Conservation (phyloP, 2,113 vertebrate genomes). For the Cettia cetti region DNA sequence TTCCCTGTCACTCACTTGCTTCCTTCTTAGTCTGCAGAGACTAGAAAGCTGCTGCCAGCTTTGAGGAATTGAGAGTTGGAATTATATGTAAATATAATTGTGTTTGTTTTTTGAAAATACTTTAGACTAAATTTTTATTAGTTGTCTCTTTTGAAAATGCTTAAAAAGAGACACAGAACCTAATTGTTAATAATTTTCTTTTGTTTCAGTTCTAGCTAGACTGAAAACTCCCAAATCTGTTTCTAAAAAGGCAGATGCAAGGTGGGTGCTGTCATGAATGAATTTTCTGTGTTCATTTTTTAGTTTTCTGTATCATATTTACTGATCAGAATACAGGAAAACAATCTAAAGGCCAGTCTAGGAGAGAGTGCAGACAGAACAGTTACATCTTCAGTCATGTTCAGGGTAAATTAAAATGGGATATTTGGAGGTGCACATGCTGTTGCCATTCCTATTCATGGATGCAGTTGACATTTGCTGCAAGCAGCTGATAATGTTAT, state of each 20-base stretch:
- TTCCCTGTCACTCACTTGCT: background rate
- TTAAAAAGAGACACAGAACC: background rate
- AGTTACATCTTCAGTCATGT: background rate
- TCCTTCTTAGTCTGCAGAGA: background rate
- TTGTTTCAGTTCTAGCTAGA: conserved; percentile 53
- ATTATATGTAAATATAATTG: background rate
- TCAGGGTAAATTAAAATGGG: background rate
- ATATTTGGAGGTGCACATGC: background rate
- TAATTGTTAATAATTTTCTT: background rate
- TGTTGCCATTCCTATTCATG: background rate
- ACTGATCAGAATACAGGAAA: background rate
- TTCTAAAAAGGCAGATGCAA: background rate
- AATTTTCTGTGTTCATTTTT: background rate
- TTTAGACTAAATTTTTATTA: background rate
- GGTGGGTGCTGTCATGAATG: conserved; percentile 33
- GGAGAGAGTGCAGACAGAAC: background rate
- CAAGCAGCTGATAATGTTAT: background rate
- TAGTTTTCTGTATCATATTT: background rate
- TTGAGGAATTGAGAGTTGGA: background rate
- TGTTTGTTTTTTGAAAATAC: background rate
- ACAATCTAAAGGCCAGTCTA: rapidly evolving
- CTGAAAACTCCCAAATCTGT: conserved; percentile 30
- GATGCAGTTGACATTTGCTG: background rate
- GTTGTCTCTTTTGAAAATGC: background rate
- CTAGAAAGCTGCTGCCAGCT: background rate